Conservation (phyloP, 2,888 invertebrate species). For the Sycophila texana region DNA sequence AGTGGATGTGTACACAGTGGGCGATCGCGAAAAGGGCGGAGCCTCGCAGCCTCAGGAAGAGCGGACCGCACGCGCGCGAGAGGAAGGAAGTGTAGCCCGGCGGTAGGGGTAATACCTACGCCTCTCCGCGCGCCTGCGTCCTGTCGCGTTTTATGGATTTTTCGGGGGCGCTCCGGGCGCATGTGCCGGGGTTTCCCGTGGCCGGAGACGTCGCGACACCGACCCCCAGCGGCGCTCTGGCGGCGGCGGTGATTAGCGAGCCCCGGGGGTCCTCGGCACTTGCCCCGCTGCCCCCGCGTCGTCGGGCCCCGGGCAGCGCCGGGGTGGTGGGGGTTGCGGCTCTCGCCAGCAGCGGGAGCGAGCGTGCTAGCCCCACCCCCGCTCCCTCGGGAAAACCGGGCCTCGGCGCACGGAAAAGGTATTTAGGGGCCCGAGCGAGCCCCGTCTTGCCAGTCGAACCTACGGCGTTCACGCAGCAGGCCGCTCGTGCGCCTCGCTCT, state of each 20-base stretch:
- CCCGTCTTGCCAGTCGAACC: slow-evolving; percentile 23
- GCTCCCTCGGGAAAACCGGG: not conserved
- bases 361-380: slow-evolving; percentile 22
- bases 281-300: not conserved
- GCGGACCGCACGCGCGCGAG: not conserved
- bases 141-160: slow-evolving; percentile 49
- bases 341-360: not conserved
- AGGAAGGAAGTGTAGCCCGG: slow-evolving; percentile 1
- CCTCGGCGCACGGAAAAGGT: slow-evolving; percentile 36
- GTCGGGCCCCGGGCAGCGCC: not conserved
- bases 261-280: not conserved
- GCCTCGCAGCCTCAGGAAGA: not conserved
- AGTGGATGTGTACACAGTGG: no score
- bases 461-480: not conserved
- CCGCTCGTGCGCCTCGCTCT: not conserved
- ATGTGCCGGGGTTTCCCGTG: slow-evolving; percentile 32
- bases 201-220: slow-evolving; percentile 18
- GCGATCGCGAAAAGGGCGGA: no score
- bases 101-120: not conserved
- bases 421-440: slow-evolving; percentile 28
- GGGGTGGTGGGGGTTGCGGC: no score
- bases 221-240: slow-evolving; percentile 6
- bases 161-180: slow-evolving; percentile 23
- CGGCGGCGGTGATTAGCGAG: slow-evolving; percentile 23
- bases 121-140: slow-evolving; percentile 10